Evolutionary conservation across 2,797 vertebrate genomes (phyloP).

Genomic region (Characodon lateralis): DNA sequence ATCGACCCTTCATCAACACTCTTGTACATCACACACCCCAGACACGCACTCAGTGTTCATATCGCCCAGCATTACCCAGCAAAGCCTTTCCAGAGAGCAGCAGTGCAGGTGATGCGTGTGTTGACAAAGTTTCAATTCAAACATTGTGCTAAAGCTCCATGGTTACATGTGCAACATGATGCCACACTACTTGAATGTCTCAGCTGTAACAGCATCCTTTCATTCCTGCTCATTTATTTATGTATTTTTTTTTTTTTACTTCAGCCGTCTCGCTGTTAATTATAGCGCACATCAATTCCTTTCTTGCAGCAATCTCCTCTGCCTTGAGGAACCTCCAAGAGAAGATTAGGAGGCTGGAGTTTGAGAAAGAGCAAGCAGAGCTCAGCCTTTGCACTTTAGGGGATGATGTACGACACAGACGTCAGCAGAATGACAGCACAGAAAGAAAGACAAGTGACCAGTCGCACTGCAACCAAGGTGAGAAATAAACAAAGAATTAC

Average conservation of each 20-base stretch:
- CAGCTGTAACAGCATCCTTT: slow-evolving; percentile 40
- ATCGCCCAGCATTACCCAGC: slow-evolving; percentile 73
- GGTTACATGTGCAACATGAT: slow-evolving; percentile 75
- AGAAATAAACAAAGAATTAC: neutral
- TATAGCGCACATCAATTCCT: no score
- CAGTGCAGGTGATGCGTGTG: slow-evolving; percentile 83
- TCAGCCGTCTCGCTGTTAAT: neutral
- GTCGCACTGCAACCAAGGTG: slow-evolving; percentile 86
- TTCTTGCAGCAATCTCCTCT: slow-evolving; percentile 87
- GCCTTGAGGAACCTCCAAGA: slow-evolving; percentile 94
- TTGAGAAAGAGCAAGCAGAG: slow-evolving; percentile 84
- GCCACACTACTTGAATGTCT: slow-evolving; percentile 54
- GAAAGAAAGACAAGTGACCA: slow-evolving; percentile 63
- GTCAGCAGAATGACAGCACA: slow-evolving; percentile 31
- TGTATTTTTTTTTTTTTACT: neutral
- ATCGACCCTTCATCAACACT: slow-evolving; percentile 85
- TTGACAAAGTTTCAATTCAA: slow-evolving; percentile 47
- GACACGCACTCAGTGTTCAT: slow-evolving; percentile 21
- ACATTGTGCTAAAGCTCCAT: slow-evolving; percentile 65
- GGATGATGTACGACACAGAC: slow-evolving; percentile 68
- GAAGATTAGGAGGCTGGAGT: slow-evolving; percentile 89
- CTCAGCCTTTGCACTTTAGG: slow-evolving; percentile 80
- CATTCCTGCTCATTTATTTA: slow-evolving; percentile 27
- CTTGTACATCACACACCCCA: slow-evolving; percentile 55
- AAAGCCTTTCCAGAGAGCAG: slow-evolving; percentile 92